Conservation (phyloP, 2,113 vertebrate genomes). For the Nyctereutes procyonoides region DNA sequence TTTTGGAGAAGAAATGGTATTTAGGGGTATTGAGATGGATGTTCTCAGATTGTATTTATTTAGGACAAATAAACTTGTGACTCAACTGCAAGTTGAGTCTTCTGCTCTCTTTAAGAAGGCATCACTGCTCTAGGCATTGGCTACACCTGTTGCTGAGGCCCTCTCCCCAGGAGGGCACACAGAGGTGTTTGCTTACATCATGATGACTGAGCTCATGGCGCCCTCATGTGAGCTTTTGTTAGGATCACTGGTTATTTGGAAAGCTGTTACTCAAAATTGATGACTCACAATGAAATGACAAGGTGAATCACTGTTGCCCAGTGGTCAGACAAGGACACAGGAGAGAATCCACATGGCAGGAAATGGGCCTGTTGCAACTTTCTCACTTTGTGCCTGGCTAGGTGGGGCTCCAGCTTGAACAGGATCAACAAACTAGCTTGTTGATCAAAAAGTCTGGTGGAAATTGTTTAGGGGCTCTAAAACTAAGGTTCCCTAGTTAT, state of each 20-base stretch:
- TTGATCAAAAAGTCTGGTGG: background rate
- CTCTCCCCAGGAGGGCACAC: background rate
- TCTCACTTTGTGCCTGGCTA: background rate
- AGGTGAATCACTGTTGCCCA: background rate
- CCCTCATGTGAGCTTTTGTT: background rate
- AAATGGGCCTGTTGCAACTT: background rate
- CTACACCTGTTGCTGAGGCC: background rate
- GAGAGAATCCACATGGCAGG: background rate
- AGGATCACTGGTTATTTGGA: background rate
- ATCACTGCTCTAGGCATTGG: background rate
- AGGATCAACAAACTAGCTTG: background rate
- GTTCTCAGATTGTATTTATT: slow-evolving; percentile 63
- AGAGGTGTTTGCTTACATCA: background rate
- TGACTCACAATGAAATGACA: background rate
- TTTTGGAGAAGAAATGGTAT: background rate
- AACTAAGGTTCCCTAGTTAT: background rate
- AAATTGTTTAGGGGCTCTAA: background rate
- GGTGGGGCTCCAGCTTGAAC: background rate
- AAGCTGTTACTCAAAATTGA: background rate
- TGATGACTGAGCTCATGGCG: background rate
- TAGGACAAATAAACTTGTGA: slow-evolving; percentile 63
- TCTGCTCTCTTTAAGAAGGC: background rate
- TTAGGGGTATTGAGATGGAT: background rate
- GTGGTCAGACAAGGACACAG: background rate
- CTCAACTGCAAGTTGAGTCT: background rate